Conservation (phyloP, 2,113 vertebrate genomes). For the Peromyscus leucopus region DNA sequence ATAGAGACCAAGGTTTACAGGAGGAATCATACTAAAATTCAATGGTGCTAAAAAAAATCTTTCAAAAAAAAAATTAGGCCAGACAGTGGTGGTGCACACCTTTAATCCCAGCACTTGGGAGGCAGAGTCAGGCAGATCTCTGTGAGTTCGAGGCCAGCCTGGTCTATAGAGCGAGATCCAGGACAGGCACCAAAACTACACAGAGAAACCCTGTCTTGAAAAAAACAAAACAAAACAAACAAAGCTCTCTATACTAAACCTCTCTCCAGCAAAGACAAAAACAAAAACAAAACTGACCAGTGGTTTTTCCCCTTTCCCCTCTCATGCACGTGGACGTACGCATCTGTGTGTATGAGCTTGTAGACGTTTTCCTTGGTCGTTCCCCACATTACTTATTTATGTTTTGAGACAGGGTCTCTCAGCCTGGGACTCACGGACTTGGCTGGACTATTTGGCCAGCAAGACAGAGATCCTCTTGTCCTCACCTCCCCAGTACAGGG, state of each 20-base stretch:
- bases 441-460: background rate
- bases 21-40: background rate
- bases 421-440: background rate
- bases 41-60: background rate
- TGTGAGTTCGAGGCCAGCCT: too few species aligned
- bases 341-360: background rate
- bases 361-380: background rate
- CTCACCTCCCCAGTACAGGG: background rate
- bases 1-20: background rate
- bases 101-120: too few species aligned
- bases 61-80: background rate
- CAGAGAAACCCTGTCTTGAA: too few species aligned
- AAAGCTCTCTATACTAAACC: background rate
- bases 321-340: background rate
- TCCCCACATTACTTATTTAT: background rate
- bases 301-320: background rate
- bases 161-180: too few species aligned
- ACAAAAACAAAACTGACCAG: background rate
- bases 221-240: too few species aligned
- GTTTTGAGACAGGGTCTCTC: background rate
- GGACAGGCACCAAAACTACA: too few species aligned
- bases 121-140: too few species aligned
- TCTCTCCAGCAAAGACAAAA: background rate
- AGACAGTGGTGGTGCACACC: too few species aligned
- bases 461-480: background rate